Evolutionary conservation across 2,888 invertebrate genomes (phyloP).

Genomic region (Pollenia amentaria): DNA sequence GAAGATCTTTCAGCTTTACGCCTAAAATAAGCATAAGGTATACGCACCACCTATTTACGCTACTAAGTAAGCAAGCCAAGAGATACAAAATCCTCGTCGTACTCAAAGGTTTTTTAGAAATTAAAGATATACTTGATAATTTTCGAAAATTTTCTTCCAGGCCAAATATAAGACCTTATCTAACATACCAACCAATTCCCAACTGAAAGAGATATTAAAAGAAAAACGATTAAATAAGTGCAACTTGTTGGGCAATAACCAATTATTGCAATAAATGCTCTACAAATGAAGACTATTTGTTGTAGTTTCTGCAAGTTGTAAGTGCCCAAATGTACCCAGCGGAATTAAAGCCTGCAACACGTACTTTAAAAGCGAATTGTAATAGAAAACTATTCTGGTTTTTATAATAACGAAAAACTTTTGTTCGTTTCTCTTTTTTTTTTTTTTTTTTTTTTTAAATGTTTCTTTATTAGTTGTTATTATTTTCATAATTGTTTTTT

Average conservation of each 20-base stretch:
- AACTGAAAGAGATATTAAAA: background rate
- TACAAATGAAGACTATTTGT: conserved; percentile 26
- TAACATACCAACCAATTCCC: background rate
- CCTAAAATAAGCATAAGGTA: too few relatives aligned
- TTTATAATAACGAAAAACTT: conserved; percentile 29
- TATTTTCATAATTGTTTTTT: conserved; percentile 64
- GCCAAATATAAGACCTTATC: background rate
- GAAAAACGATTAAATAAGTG: conserved; percentile 7
- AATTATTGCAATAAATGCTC: conserved; percentile 54
- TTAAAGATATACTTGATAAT: too few relatives aligned
- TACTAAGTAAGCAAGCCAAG: too few relatives aligned
- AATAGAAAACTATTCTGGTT: conserved; percentile 10
- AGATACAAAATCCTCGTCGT: too few relatives aligned
- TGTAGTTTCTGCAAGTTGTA: background rate
- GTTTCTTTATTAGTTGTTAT: conserved; percentile 68
- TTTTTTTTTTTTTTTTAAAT: conserved; percentile 27
- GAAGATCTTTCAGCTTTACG: too few relatives aligned
- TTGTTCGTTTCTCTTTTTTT: conserved; percentile 39
- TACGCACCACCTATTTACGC: too few relatives aligned
- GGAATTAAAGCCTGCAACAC: conserved; percentile 52
- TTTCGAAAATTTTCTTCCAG: background rate
- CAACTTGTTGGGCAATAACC: conserved; percentile 57
- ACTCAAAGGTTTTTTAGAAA: too few relatives aligned
- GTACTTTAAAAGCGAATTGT: conserved; percentile 9
- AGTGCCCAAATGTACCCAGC: conserved; percentile 34